Percentiles rank a stretch among this genome's conserved stretches.
phyloP scores from a whole-genome alignment of 92 coral and sea anemone species.

The Plumapathes pennacea region DNA sequence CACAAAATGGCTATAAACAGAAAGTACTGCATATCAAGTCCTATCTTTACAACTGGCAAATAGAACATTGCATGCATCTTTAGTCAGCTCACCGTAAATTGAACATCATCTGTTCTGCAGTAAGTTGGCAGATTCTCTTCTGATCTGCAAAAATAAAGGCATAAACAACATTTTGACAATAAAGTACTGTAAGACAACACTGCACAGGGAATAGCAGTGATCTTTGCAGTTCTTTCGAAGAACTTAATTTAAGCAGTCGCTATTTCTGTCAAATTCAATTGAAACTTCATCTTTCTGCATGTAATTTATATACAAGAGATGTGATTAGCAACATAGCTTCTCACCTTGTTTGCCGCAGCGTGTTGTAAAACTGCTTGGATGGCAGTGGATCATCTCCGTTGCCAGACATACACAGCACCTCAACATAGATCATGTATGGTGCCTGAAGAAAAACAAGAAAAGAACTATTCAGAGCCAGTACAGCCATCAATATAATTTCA shows the following conservation, averaged over 20 bases:
- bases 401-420: slow-evolving; percentile 77
- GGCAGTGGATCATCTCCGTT: slow-evolving; percentile 84
- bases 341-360: slow-evolving; percentile 95
- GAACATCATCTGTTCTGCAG: slow-evolving; percentile 74
- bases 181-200: no score
- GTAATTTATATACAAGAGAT: no score
- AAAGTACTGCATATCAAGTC: not conserved
- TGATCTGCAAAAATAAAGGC: slow-evolving; percentile 46
- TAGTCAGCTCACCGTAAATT: slow-evolving; percentile 65
- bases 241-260: no score
- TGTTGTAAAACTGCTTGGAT: slow-evolving; percentile 75
- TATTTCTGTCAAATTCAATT: no score
- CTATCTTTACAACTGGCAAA: not conserved
- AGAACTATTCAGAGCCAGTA: not conserved
- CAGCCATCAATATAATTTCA: no score
- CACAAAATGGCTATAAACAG: not conserved
- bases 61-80: not conserved
- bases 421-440: slow-evolving; percentile 94
- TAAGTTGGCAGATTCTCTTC: slow-evolving; percentile 96
- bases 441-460: slow-evolving; percentile 57
- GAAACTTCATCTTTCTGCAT: no score
- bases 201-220: no score
- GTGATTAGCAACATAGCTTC: no score
- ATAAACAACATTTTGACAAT: no score
- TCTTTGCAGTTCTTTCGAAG: no score